phyloP scores from a whole-genome alignment of 1,140 invertebrate genomes.

The Megathymus violae region DNA sequence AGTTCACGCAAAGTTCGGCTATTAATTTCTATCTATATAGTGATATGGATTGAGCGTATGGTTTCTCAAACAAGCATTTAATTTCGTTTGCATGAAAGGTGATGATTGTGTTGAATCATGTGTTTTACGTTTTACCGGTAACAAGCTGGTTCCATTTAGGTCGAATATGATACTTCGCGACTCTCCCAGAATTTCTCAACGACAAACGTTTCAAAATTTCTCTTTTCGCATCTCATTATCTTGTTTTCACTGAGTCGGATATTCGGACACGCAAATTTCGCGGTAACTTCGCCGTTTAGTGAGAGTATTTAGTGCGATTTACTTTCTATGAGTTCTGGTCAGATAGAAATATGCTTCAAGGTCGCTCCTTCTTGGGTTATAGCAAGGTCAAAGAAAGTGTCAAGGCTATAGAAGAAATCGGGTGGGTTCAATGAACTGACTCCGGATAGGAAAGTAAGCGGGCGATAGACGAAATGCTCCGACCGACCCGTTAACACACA shows the following conservation, averaged over 20 bases:
- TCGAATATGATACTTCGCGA: constrained; percentile 68
- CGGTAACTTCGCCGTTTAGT: constrained; percentile 67
- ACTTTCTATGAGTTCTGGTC: constrained; percentile 65
- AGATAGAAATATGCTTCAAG: constrained; percentile 56
- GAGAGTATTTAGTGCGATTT: constrained; percentile 71
- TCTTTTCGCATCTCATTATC: constrained; percentile 81
- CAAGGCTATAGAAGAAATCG: constrained; percentile 81
- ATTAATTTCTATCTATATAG: background rate
- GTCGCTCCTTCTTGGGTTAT: constrained; percentile 50
- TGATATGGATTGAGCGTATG: no score
- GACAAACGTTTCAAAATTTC: constrained; percentile 81
- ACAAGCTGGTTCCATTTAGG: constrained; percentile 76
- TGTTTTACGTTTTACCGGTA: constrained; percentile 50
- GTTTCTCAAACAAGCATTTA: constrained; percentile 25
- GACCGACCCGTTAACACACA: constrained; percentile 77
- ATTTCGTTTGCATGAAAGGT: constrained; percentile 56
- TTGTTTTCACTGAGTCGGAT: constrained; percentile 77
- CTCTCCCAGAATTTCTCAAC: constrained; percentile 78
- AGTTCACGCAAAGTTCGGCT: background rate
- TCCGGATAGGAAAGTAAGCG: constrained; percentile 77
- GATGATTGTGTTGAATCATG: constrained; percentile 36
- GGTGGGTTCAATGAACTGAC: constrained; percentile 66
- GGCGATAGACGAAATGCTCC: constrained; percentile 48
- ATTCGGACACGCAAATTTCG: constrained; percentile 66
- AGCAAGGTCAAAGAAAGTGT: constrained; percentile 80